phyloP scores from a whole-genome alignment of 2,888 invertebrate genomes.

The Lasioglossum lativentre region DNA sequence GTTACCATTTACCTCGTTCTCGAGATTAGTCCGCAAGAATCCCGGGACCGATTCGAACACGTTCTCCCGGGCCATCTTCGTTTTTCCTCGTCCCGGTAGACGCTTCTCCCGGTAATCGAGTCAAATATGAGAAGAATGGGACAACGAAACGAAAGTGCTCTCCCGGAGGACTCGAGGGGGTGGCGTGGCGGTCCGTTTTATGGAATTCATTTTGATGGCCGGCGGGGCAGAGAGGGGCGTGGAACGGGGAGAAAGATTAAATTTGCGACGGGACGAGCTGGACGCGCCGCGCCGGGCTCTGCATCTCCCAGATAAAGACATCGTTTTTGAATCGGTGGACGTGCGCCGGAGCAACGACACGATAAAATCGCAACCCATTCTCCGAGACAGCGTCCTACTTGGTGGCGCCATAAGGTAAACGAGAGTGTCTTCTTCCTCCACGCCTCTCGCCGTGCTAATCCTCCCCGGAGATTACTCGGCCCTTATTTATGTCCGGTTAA shows the following conservation, averaged over 20 bases:
- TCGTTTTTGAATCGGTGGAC: conserved; percentile 52
- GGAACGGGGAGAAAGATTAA: conserved; percentile 59
- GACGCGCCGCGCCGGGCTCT: conserved; percentile 1
- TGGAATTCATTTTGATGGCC: conserved; percentile 60
- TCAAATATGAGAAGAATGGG: conserved; percentile 64
- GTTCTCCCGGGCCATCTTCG: conserved; percentile 3
- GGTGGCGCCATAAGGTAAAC: conserved; percentile 40
- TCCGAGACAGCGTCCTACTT: conserved; percentile 14
- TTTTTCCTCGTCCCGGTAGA: not conserved
- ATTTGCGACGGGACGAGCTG: conserved; percentile 42
- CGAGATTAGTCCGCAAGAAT: conserved; percentile 59
- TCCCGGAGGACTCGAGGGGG: conserved; percentile 46
- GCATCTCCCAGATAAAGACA: conserved; percentile 36
- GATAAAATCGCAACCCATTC: conserved; percentile 54
- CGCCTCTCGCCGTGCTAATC: conserved; percentile 61
- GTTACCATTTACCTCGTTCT: conserved; percentile 58
- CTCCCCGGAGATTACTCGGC: conserved; percentile 74
- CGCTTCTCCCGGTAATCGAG: conserved; percentile 56
- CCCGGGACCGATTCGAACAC: conserved; percentile 38
- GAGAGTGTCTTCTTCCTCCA: conserved; percentile 38
- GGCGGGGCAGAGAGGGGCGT: not conserved
- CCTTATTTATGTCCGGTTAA: conserved; percentile 80
- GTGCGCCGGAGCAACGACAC: conserved; percentile 17
- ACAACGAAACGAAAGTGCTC: conserved; percentile 60
- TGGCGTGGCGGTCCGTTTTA: conserved; percentile 50